These are phyloP conservation scores for Hydrozoanthus gracilis DNA, from an alignment of 92 coral and sea anemone species.

Conservation along the genomic window DNA sequence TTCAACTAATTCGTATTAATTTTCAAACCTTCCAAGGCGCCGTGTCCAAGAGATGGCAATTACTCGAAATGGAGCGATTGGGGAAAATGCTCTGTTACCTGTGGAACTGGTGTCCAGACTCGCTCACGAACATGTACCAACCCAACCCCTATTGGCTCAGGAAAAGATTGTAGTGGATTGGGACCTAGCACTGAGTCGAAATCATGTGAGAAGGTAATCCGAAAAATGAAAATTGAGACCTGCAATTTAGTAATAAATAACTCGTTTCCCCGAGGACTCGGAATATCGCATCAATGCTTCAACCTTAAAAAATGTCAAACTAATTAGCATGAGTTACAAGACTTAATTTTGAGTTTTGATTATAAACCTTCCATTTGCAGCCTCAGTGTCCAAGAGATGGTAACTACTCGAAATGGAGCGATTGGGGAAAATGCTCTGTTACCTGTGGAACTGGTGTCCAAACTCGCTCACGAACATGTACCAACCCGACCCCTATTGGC, in stretches of 20 bases:
- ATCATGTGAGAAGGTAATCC: not conserved
- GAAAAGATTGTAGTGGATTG: too few species aligned
- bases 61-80: conserved; percentile 4
- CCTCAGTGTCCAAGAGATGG: not conserved
- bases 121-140: not conserved
- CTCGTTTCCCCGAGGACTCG: too few species aligned
- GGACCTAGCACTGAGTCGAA: not conserved
- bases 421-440: too few species aligned
- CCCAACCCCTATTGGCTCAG: too few species aligned
- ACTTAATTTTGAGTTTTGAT: not conserved
- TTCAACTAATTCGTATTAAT: too few species aligned
- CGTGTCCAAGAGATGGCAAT: not conserved
- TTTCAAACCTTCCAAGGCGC: too few species aligned
- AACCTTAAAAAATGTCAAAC: too few species aligned
- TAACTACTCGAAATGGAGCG: not conserved
- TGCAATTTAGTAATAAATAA: not conserved
- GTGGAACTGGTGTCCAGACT: conserved; percentile 3
- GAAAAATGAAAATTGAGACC: not conserved
- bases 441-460: conserved; percentile 6
- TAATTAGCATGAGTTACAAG: too few species aligned
- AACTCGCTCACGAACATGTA: not conserved
- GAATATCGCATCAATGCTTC: too few species aligned
- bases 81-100: not conserved
- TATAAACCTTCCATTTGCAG: not conserved
- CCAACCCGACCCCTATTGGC: too few species aligned